phyloP scores from a whole-genome alignment of 2,888 invertebrate genomes.

The Polyommatus iphigenia region DNA sequence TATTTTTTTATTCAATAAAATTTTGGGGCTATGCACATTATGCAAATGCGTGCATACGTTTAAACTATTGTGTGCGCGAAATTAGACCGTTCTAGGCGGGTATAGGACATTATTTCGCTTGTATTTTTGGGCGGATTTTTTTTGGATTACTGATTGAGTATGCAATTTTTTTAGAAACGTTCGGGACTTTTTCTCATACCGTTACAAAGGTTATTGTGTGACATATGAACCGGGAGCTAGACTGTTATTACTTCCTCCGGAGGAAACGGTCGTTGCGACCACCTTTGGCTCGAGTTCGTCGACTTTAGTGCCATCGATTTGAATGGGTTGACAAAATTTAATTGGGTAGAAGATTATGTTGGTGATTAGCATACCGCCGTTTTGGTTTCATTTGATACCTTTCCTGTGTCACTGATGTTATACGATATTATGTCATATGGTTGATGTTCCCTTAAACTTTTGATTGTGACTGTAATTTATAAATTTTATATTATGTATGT shows the following conservation, averaged over 20 bases:
- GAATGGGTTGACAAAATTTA: conserved; percentile 21
- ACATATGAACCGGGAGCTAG: conserved; percentile 78
- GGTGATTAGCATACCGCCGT: conserved; percentile 20
- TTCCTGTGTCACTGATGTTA: not conserved
- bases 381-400: not conserved
- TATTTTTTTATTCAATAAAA: conserved; percentile 81
- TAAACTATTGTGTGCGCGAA: conserved; percentile 50
- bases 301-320: conserved; percentile 20
- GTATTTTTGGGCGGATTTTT: conserved; percentile 12
- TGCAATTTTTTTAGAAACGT: conserved; percentile 73
- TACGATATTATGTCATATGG: too few species aligned
- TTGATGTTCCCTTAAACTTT: too few species aligned
- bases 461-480: too few species aligned
- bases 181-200: conserved; percentile 78
- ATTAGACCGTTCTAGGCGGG: conserved; percentile 42
- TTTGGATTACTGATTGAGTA: conserved; percentile 61
- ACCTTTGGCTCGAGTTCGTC: conserved; percentile 36
- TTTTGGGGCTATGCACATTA: conserved; percentile 80
- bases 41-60: conserved; percentile 81
- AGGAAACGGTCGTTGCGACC: conserved; percentile 62
- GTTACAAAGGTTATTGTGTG: conserved; percentile 74
- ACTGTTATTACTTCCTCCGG: conserved; percentile 80
- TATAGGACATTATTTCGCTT: conserved; percentile 50
- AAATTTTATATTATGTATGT: too few species aligned
- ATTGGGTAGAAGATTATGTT: conserved; percentile 23